phyloP scores from a whole-genome alignment of 2,888 invertebrate genomes.

The Pristionchus entomophagus region DNA sequence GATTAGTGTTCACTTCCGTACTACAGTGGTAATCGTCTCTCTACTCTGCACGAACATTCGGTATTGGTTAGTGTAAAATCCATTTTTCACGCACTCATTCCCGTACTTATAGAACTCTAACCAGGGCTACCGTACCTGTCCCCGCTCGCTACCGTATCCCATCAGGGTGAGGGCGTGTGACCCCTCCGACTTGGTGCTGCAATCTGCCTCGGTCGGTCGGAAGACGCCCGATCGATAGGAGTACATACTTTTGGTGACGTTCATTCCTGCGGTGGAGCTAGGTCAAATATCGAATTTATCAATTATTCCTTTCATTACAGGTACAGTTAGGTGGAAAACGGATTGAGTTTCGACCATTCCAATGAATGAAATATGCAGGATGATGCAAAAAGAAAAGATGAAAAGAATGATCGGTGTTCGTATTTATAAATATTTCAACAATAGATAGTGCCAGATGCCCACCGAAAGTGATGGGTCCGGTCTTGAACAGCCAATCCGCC shows the following conservation, averaged over 20 bases:
- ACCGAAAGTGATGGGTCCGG: conserved; percentile 46
- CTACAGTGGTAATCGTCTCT: background rate
- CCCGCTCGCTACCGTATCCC: conserved; percentile 63
- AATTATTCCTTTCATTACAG: too few relatives aligned
- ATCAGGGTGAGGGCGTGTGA: conserved; percentile 69
- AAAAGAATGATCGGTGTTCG: too few relatives aligned
- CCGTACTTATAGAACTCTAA: background rate
- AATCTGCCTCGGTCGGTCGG: conserved; percentile 62
- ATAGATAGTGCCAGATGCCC: too few relatives aligned
- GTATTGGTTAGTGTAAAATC: background rate
- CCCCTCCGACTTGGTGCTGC: conserved; percentile 58
- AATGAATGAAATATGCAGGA: too few relatives aligned
- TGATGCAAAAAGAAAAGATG: too few relatives aligned
- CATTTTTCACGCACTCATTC: too few relatives aligned
- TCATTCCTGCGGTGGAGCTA: conserved; percentile 59
- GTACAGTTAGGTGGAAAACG: too few relatives aligned
- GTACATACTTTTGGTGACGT: conserved; percentile 67
- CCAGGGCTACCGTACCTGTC: conserved; percentile 14
- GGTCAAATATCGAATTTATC: too few relatives aligned
- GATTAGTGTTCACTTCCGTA: background rate
- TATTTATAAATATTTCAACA: too few relatives aligned
- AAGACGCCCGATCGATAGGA: conserved; percentile 67
- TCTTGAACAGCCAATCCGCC: conserved; percentile 48
- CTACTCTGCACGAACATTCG: background rate
- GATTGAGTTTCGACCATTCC: too few relatives aligned